Base-by-base conservation (phyloP, 1,140 invertebrate species). In the Achroia grisella region DNA sequence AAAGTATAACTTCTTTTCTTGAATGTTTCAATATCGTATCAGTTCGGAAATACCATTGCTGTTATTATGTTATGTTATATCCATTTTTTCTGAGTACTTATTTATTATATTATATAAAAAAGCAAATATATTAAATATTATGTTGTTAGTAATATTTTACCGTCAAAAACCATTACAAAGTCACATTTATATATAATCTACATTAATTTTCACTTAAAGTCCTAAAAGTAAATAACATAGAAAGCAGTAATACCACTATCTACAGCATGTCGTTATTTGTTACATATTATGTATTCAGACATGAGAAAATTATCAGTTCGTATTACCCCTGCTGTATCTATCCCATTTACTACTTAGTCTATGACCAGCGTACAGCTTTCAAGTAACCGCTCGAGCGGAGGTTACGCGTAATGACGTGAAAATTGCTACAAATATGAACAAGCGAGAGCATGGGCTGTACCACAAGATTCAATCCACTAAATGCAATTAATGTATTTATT, bases 401-500 rank as follows among this genome's bases (percentile, higher is more conserved):
- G 35, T 13, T 14, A 35, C 17, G 1, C 5, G 14, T 37, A 37
- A 37, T 37, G 35, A 37, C 35, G 35, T 37, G 35, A 13, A 17
- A 13, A 37, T 17, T 37, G 14, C 13, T 10, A 11, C 35, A 37
- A 37, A 37, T 37, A 37, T 37, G 35, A 37, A 31, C 14, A 14
- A 8, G 14, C 4, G 8, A 14, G 35, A 6, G 2, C 17, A 6
- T 23, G 17, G 2, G 17, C 17, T 23, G 17, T 23, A 14, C 35
- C 35, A n/a, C 35, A 37, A 37, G 35, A 37, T 37, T 37, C 35
- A 37, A 37, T 37, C 14, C 14, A 15, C 34, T 14, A 23, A 23
- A 2, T 17, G 10, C 35, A 37, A 37, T 37, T 37, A 37, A 37
- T 11, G 35, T 17, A n/a, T 15, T 15, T 9, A 14, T 14, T 39